A percentile compares a stretch with the other conserved stretches of the same genome.
These are phyloP conservation scores for Noturus placidus DNA, from an alignment of 2,113 vertebrate genomes.

Conservation along the genomic window DNA sequence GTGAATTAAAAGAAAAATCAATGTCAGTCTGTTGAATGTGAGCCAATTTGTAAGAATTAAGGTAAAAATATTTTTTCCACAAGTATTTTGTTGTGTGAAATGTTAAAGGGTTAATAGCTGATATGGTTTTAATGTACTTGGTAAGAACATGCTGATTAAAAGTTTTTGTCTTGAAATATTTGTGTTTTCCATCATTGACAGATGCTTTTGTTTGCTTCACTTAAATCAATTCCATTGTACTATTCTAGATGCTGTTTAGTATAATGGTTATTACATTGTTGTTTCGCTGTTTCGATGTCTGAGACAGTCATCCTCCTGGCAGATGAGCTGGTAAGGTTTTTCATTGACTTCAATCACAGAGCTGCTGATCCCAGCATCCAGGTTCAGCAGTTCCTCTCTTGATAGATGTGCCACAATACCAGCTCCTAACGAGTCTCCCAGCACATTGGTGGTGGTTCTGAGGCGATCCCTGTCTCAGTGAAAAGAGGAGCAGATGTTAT, in stretches of 20 bases:
- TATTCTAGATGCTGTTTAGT: constrained; percentile 21
- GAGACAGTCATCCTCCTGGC: constrained; percentile 73
- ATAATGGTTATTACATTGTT: constrained; percentile 69
- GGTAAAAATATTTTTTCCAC: neutral
- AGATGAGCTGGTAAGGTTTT: constrained; percentile 83
- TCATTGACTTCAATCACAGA: constrained; percentile 80
- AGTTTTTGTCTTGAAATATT: neutral
- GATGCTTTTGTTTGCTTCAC: neutral
- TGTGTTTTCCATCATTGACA: constrained; percentile 15
- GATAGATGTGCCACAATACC: constrained; percentile 93
- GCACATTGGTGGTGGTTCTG: constrained; percentile 89
- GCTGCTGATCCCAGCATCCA: constrained; percentile 80
- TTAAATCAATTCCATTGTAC: neutral
- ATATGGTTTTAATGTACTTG: neutral
- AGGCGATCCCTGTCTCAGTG: constrained; percentile 81
- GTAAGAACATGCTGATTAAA: neutral
- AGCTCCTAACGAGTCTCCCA: constrained; percentile 92
- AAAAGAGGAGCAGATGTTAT: neutral
- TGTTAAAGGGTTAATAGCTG: neutral
- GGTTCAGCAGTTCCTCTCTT: constrained; percentile 80
- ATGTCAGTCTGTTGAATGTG: neutral
- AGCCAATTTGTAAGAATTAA: neutral
- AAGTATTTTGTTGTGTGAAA: neutral
- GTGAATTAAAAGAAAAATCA: neutral
- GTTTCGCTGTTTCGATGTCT: constrained; percentile 81